Conservation (phyloP, 2,797 vertebrate genomes). For the Graptemys geographica region DNA sequence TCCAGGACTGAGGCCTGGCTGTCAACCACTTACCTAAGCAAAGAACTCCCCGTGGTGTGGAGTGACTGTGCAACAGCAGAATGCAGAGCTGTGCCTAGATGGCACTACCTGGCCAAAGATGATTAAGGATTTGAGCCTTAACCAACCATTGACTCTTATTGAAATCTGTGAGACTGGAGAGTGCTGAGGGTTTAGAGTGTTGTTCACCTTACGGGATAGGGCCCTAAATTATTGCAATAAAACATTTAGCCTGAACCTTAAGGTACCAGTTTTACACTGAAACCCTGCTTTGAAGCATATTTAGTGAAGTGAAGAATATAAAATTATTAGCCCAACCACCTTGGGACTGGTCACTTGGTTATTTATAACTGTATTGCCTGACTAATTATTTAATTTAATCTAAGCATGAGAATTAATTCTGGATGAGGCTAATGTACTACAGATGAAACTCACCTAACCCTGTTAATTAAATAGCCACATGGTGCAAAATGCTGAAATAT, state of each 20-base stretch:
- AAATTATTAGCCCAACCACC: constrained; percentile 50
- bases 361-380: constrained; percentile 63
- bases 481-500: constrained; percentile 22
- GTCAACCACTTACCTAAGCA: not conserved
- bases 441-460: constrained; percentile 60
- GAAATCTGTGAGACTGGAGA: not conserved
- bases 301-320: constrained; percentile 50
- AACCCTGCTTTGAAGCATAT: constrained; percentile 33
- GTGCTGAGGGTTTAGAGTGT: not conserved
- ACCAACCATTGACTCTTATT: not conserved
- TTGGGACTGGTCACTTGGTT: constrained; percentile 50
- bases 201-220: not conserved
- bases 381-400: constrained; percentile 74
- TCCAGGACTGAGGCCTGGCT: not conserved
- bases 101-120: not conserved
- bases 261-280: not conserved
- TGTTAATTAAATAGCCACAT: constrained; percentile 45
- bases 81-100: not conserved
- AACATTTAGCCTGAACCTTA: constrained; percentile 16
- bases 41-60: not conserved
- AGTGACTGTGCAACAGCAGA: not conserved
- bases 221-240: not conserved
- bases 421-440: constrained; percentile 68
- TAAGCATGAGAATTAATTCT: constrained; percentile 73
- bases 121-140: not conserved